Conservation (phyloP, 2,888 invertebrate genomes). For the Lithophane semibrunnea region DNA sequence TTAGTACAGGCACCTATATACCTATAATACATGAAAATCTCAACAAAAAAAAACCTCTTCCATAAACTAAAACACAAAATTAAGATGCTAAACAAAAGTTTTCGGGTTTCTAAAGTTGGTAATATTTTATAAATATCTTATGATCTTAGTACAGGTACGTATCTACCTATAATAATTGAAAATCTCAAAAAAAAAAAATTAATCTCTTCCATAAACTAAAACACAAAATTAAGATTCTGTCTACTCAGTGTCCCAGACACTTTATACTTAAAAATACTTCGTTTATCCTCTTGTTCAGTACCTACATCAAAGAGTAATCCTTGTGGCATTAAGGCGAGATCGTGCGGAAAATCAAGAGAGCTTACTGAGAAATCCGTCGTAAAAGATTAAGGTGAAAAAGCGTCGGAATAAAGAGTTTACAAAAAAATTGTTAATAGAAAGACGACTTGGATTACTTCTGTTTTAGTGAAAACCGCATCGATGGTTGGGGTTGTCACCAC, state of each 20-base stretch:
- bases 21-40: background rate
- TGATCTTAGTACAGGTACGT: background rate
- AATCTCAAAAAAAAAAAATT: background rate
- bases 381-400: slow-evolving; percentile 24
- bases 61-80: background rate
- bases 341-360: slow-evolving; percentile 37
- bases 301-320: slow-evolving; percentile 31
- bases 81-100: background rate
- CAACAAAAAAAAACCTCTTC: background rate
- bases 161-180: background rate
- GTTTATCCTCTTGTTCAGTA: slow-evolving; percentile 23
- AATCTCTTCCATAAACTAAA: background rate
- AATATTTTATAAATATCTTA: background rate
- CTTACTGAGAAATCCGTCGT: slow-evolving; percentile 23
- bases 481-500: background rate
- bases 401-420: slow-evolving; percentile 12
- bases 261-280: slow-evolving; percentile 11
- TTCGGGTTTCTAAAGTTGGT: background rate
- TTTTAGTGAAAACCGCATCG: background rate
- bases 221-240: background rate
- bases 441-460: background rate
- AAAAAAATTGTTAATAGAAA: slow-evolving; percentile 1
- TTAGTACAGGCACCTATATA: no score
- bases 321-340: slow-evolving; percentile 24
- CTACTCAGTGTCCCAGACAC: background rate